Percentiles rank a stretch among this genome's conserved stretches.
phyloP scores from a whole-genome alignment of 2,113 vertebrate genomes.

The Halcyon senegalensis region DNA sequence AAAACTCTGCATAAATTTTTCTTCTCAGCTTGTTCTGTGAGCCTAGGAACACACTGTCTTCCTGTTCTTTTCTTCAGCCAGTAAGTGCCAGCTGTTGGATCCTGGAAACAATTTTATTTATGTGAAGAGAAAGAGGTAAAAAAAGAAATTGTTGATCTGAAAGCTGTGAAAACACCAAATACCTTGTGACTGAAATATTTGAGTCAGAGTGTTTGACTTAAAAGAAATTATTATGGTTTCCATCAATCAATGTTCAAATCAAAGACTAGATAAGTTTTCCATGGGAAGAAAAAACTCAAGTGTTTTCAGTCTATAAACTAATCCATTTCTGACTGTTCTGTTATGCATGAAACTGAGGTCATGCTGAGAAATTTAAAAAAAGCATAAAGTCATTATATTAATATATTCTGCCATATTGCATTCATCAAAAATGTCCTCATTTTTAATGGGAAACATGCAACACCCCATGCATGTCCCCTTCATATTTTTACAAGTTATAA shows the following conservation, averaged over 20 bases:
- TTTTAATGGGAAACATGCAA: neutral
- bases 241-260: conserved; percentile 4
- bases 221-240: conserved; percentile 35
- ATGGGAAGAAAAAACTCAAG: conserved; percentile 13
- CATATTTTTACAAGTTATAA: neutral
- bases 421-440: conserved; percentile 9
- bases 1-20: conserved; percentile 86
- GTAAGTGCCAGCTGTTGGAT: conserved; percentile 71
- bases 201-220: conserved; percentile 45
- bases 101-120: conserved; percentile 70
- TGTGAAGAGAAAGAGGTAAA: neutral
- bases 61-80: conserved; percentile 72
- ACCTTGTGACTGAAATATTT: conserved; percentile 21
- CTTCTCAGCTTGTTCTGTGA: conserved; percentile 74
- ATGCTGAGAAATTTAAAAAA: conserved; percentile 56
- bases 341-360: conserved; percentile 59
- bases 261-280: conserved; percentile 23
- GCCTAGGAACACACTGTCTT: conserved; percentile 74
- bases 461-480: neutral
- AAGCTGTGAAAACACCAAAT: conserved; percentile 62
- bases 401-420: conserved; percentile 39
- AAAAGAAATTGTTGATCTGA: conserved; percentile 21
- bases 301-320: conserved; percentile 36
- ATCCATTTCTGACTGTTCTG: conserved; percentile 57
- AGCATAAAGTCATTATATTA: conserved; percentile 68